Conservation (phyloP, 92 coral and sea anemone species). For the Umimayanthus chanpuru region DNA sequence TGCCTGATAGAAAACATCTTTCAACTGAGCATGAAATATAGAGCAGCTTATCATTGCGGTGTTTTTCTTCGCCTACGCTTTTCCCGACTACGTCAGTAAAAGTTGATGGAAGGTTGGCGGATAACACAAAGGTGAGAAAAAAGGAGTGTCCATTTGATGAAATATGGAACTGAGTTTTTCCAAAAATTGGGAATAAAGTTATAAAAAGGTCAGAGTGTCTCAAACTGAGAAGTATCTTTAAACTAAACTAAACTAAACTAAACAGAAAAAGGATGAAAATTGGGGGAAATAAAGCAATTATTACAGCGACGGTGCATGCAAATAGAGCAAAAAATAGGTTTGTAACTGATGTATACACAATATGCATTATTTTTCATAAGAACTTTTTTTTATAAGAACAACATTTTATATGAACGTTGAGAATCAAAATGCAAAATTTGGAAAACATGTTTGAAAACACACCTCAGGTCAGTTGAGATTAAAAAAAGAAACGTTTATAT, state of each 20-base stretch:
- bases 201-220: no score
- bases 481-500: no score
- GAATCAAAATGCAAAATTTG: not conserved
- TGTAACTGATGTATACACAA: no score
- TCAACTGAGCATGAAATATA: not conserved
- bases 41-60: not conserved
- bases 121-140: no score
- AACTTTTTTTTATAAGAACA: not conserved
- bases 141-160: no score
- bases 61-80: not conserved
- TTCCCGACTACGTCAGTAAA: not conserved
- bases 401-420: not conserved
- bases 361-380: not conserved
- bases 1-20: not conserved
- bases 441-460: not conserved
- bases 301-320: not conserved
- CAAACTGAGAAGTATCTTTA: no score
- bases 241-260: no score
- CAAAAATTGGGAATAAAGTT: no score
- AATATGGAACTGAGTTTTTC: no score
- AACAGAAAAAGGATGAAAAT: no score
- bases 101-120: not conserved
- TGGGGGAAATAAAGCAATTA: not conserved
- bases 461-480: not conserved
- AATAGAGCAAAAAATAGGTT: no score